Base-by-base conservation (phyloP, 2,888 invertebrate species). In the Melanophora roralis region DNA sequence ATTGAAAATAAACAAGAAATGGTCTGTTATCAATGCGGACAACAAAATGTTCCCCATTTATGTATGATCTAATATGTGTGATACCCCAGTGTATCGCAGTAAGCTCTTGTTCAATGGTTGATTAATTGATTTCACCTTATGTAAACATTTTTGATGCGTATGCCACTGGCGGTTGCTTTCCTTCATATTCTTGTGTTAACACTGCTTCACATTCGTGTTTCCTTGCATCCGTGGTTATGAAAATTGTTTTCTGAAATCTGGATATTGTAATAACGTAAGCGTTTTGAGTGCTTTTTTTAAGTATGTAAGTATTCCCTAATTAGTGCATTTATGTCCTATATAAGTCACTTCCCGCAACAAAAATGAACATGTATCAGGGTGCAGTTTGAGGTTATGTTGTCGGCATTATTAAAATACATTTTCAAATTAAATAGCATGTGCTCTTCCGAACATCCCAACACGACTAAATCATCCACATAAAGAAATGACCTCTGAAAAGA, bases 81-180 rank as follows among this genome's bases (percentile, higher is more conserved):
- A 84, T 83, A 38, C 83, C 79, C 74, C 73, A 82, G 62, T 82
- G 77, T 40, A 81, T 78, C 0, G 83, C 84, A 57, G 85, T 51
- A 16, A 83, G 59, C 65, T 84, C 84, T n/a, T 45, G 23, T 36
- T 65, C 65, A 51, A 51, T 65, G 1, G 38, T 51, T 1, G 65
- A 51, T 11, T 65, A 23, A 1, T 65, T 51, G 16, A 23, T 36
- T 49, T 49, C 21, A 7, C 14, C 45, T 32, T 62, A 34, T 12
- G 49, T 36, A 11, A 49, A 49, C 1, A 14, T 14, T 34, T 49
- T 11, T 4, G 49, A 21, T 34, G 45, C 45, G 19, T 49, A 64
- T 19, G 36, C 16, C 0, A 32, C 12, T 47, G 47, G 47, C 19
- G 47, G 5, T n/a, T 47, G 34, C 27, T 32, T 32, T 14, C 47